phyloP scores from a whole-genome alignment of 2,888 invertebrate genomes.

The Leptopilina myrica region DNA sequence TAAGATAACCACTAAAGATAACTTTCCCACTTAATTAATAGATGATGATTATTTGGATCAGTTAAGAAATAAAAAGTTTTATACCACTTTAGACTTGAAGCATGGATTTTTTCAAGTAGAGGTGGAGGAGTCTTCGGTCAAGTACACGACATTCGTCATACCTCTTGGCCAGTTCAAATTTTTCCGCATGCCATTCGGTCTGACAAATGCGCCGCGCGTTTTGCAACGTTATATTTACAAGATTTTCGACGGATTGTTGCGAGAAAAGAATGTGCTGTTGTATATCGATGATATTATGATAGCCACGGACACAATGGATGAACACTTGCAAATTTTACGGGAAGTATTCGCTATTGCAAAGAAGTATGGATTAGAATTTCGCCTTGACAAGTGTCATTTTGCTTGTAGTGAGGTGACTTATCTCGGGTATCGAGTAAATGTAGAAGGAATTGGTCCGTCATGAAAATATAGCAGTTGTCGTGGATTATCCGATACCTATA shows the following conservation, averaged over 20 bases:
- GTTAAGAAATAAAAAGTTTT: conserved; percentile 59
- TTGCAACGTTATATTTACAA: conserved; percentile 27
- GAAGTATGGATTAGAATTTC: background rate
- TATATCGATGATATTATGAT: conserved; percentile 39
- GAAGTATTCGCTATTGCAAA: conserved; percentile 8
- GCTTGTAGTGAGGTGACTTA: conserved; percentile 2
- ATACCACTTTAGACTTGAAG: conserved; percentile 62
- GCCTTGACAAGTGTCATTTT: conserved; percentile 24
- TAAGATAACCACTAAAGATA: conserved; percentile 58
- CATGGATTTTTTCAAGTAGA: conserved; percentile 61
- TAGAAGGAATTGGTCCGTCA: conserved; percentile 49
- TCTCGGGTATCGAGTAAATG: conserved; percentile 43
- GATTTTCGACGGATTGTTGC: conserved; percentile 8
- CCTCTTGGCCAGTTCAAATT: conserved; percentile 64
- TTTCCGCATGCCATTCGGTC: conserved; percentile 64
- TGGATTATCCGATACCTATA: conserved; percentile 52
- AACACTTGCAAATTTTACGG: background rate
- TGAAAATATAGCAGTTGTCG: conserved; percentile 44
- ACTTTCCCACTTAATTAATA: conserved; percentile 59
- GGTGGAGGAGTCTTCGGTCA: conserved; percentile 15
- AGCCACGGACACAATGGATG: conserved; percentile 2
- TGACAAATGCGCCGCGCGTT: conserved; percentile 57
- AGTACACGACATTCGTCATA: conserved; percentile 58
- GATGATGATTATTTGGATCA: conserved; percentile 61
- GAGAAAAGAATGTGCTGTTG: conserved; percentile 14